These are phyloP conservation scores for Chloroclystis v-ata DNA, from an alignment of 2,888 invertebrate genomes.

Conservation along the genomic window DNA sequence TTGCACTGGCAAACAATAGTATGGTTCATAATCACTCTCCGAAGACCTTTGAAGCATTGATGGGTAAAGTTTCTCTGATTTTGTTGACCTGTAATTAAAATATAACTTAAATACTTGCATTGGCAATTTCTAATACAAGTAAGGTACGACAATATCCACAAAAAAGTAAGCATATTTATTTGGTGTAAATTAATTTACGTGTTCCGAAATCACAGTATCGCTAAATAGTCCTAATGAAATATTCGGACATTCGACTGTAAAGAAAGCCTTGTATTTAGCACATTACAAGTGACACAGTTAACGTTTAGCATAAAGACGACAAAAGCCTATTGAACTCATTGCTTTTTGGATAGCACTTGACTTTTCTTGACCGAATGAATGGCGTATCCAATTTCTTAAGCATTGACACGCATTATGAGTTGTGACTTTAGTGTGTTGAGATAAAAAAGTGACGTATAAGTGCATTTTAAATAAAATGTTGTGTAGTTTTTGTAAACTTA, in stretches of 20 bases:
- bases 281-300: conserved; percentile 40
- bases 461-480: conserved; percentile 4
- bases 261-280: conserved; percentile 29
- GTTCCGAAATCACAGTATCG: not conserved
- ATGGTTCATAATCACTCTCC: conserved; percentile 90
- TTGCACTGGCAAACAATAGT: conserved; percentile 88
- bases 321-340: conserved; percentile 42
- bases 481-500: conserved; percentile 5
- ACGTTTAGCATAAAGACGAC: conserved; percentile 44
- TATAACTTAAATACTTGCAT: not conserved
- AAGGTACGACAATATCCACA: not conserved
- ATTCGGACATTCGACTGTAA: conserved; percentile 17
- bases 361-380: conserved; percentile 9
- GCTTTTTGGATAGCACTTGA: conserved; percentile 23
- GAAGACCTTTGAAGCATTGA: conserved; percentile 91
- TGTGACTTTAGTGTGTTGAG: not conserved
- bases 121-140: not conserved
- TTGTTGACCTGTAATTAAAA: conserved; percentile 86
- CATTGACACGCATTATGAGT: too few species aligned
- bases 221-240: not conserved
- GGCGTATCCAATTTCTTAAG: conserved; percentile 9
- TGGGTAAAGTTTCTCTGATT: conserved; percentile 96
- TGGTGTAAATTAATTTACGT: not conserved
- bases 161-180: not conserved
- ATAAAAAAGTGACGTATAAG: conserved; percentile 3